Percentiles rank a stretch among this genome's conserved stretches.
These are phyloP conservation scores for Lepidurus arcticus DNA, from an alignment of 1,140 invertebrate genomes.

Conservation along the genomic window DNA sequence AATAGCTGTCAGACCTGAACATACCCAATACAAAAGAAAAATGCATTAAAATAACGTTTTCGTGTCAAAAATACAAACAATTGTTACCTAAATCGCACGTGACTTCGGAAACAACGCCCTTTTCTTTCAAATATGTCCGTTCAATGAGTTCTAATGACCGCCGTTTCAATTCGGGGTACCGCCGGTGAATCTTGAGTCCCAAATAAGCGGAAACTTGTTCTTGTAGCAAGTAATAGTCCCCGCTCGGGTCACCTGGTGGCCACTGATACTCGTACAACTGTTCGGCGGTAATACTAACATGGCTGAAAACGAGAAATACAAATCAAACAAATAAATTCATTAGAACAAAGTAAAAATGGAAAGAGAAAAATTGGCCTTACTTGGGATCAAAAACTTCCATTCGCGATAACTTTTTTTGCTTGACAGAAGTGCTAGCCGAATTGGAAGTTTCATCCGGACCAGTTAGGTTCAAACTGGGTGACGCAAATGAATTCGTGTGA, in stretches of 20 bases:
- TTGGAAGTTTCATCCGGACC: constrained; percentile 39
- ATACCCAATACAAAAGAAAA: constrained; percentile 26
- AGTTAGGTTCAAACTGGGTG: background rate
- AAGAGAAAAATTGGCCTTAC: constrained; percentile 40
- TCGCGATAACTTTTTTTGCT: constrained; percentile 58
- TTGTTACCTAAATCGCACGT: constrained; percentile 79
- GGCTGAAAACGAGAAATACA: constrained; percentile 33
- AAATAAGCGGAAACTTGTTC: constrained; percentile 89
- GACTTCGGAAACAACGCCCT: constrained; percentile 78
- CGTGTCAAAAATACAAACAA: background rate
- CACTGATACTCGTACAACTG: constrained; percentile 91
- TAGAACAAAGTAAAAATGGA: constrained; percentile 28
- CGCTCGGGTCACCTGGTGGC: constrained; percentile 63
- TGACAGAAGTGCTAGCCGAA: constrained; percentile 59
- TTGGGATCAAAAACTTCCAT: constrained; percentile 65
- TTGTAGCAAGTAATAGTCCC: constrained; percentile 76
- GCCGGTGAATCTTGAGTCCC: constrained; percentile 76
- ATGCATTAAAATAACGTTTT: background rate
- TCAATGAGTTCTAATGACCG: constrained; percentile 82
- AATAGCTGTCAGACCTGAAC: constrained; percentile 77
- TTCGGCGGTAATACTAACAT: constrained; percentile 66
- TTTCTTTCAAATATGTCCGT: constrained; percentile 75
- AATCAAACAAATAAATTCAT: background rate
- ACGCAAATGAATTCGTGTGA: constrained; percentile 4
- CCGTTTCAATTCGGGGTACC: constrained; percentile 83